phyloP scores from a whole-genome alignment of 2,888 invertebrate genomes.

The Hydrotaea cyrtoneurina region DNA sequence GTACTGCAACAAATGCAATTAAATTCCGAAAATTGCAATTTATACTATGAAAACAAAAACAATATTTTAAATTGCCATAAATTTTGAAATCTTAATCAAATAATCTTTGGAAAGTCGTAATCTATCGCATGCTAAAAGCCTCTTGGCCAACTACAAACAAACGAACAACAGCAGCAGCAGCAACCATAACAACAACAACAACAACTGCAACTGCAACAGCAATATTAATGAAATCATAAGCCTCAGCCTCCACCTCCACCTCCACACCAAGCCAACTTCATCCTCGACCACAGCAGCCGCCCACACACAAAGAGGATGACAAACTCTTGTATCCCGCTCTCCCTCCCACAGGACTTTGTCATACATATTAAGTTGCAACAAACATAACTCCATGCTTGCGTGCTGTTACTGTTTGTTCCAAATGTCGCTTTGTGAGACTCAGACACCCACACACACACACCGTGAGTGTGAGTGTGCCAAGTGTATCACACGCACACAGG shows the following conservation, averaged over 20 bases:
- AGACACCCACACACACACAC: not conserved
- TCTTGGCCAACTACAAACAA: constrained; percentile 30
- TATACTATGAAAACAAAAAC: constrained; percentile 52
- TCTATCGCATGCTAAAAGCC: constrained; percentile 45
- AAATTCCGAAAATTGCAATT: constrained; percentile 55
- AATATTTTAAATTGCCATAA: constrained; percentile 56
- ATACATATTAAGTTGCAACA: not conserved
- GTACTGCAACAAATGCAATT: constrained; percentile 60
- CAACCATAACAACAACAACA: too few species aligned
- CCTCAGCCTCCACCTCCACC: not conserved
- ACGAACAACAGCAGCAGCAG: not conserved
- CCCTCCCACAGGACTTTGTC: not conserved
- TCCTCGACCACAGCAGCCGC: constrained; percentile 1
- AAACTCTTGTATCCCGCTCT: not conserved
- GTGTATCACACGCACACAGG: not conserved
- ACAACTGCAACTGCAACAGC: constrained; percentile 11
- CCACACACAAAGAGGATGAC: not conserved
- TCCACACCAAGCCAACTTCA: too few species aligned
- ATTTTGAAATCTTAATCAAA: constrained; percentile 57
- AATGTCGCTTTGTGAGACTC: constrained; percentile 43
- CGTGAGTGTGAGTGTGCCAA: not conserved
- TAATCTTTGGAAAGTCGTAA: constrained; percentile 59
- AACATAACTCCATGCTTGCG: not conserved
- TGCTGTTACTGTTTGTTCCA: constrained; percentile 39
- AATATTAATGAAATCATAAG: constrained; percentile 22